These are phyloP conservation scores for Pandemis cinnamomeana DNA, from an alignment of 2,888 invertebrate species.

Conservation along the genomic window DNA sequence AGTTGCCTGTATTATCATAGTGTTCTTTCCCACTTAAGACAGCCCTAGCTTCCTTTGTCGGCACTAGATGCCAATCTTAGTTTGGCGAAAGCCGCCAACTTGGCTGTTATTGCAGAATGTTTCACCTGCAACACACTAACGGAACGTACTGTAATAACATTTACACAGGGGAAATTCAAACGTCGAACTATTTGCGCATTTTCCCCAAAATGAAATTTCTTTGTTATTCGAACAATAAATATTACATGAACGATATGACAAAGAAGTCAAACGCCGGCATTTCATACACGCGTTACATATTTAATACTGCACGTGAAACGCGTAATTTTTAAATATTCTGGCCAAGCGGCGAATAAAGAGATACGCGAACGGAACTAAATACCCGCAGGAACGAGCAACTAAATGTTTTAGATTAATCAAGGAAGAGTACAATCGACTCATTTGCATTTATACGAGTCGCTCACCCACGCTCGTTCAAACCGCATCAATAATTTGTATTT, in stretches of 20 bases:
- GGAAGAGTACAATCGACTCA: slow-evolving; percentile 69
- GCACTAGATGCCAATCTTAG: slow-evolving; percentile 60
- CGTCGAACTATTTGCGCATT: slow-evolving; percentile 81
- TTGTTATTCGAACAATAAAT: slow-evolving; percentile 78
- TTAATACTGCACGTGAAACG: slow-evolving; percentile 45
- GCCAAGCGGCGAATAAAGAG: slow-evolving; percentile 28
- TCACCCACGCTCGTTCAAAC: slow-evolving; percentile 60
- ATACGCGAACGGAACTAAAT: slow-evolving; percentile 50
- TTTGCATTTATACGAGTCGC: slow-evolving; percentile 74
- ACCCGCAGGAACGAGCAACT: slow-evolving; percentile 55
- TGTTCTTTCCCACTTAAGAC: slow-evolving; percentile 3
- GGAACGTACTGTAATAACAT: slow-evolving; percentile 75
- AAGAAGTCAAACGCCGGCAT: slow-evolving; percentile 67
- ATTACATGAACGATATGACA: slow-evolving; percentile 76
- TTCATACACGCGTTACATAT: slow-evolving; percentile 63
- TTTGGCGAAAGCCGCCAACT: slow-evolving; percentile 56
- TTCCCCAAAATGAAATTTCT: slow-evolving; percentile 80
- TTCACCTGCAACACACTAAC: slow-evolving; percentile 72
- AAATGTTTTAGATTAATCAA: slow-evolving; percentile 75
- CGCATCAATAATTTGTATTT: slow-evolving; percentile 57
- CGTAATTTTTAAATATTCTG: slow-evolving; percentile 30
- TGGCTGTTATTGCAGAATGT: slow-evolving; percentile 72
- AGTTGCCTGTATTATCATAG: slow-evolving; percentile 4
- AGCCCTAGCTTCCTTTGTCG: slow-evolving; percentile 44
- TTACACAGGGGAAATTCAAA: slow-evolving; percentile 83